Conservation (phyloP, 2,113 vertebrate species). For the Noctilio leporinus region DNA sequence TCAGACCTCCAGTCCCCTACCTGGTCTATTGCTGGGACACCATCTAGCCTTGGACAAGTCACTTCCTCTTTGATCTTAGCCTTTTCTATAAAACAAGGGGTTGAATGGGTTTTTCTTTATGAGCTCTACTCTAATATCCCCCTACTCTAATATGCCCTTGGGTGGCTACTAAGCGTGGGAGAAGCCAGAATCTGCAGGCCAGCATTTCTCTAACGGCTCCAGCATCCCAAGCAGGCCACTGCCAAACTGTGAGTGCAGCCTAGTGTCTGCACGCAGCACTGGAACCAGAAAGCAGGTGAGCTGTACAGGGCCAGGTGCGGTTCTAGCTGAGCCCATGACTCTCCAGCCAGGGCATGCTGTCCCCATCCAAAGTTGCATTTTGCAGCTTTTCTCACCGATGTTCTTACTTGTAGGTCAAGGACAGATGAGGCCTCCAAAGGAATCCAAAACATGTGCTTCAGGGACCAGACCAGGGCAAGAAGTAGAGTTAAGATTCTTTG, state of each 20-base stretch:
- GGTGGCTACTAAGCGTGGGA: neutral
- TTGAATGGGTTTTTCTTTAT: neutral
- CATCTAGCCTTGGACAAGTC: neutral
- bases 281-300: neutral
- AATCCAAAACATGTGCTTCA: neutral
- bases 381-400: neutral
- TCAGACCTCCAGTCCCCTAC: neutral
- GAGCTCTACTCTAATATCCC: neutral
- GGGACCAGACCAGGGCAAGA: neutral
- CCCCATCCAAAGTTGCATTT: neutral
- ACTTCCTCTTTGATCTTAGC: neutral
- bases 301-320: neutral
- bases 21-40: neutral
- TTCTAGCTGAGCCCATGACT: neutral
- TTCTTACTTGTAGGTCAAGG: neutral
- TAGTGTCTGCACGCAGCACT: rapidly evolving
- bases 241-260: neutral
- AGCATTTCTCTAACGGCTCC: neutral
- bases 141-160: neutral
- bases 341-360: neutral
- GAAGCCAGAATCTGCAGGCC: neutral
- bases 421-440: neutral
- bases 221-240: neutral
- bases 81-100: neutral
- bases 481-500: neutral